Percentiles rank a stretch among this genome's conserved stretches.
These are phyloP conservation scores for Nothoprocta perdicaria DNA, from an alignment of 2,113 vertebrate genomes.

Conservation along the genomic window DNA sequence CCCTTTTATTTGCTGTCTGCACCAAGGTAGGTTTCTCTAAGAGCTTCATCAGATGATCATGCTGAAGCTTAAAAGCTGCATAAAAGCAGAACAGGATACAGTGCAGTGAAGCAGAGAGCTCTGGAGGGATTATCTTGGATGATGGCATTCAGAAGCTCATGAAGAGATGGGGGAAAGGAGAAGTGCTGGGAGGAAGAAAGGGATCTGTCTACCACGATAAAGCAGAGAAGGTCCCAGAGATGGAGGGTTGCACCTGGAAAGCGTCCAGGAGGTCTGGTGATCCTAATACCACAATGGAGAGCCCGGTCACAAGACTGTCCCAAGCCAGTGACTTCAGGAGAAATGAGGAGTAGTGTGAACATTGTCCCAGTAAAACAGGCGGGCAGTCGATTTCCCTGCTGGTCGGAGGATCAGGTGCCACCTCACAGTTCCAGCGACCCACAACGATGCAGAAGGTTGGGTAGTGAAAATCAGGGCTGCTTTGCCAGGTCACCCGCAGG, in stretches of 20 bases:
- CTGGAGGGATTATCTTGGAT: accelerated
- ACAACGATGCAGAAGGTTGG: accelerated
- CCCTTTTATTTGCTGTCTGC: accelerated
- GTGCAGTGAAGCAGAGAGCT: background rate
- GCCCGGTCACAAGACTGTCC: background rate
- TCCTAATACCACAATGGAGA: background rate
- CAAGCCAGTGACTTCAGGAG: background rate
- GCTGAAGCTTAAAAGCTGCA: background rate
- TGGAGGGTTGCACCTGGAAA: background rate
- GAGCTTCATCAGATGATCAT: background rate
- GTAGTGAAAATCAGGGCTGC: accelerated
- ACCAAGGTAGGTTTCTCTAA: background rate
- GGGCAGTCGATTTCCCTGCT: accelerated
- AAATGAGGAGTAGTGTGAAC: accelerated
- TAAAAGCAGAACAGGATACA: background rate
- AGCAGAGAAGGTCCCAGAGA: background rate
- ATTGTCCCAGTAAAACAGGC: background rate
- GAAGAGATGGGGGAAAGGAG: background rate
- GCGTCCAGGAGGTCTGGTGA: background rate
- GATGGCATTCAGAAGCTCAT: accelerated
- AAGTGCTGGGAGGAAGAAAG: background rate
- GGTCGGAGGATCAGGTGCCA: background rate
- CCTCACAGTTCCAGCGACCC: background rate
- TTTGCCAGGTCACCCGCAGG: no score
- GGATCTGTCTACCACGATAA: accelerated